These are phyloP conservation scores for Myiothlypis coronata DNA, from an alignment of 2,797 vertebrate genomes.

Conservation along the genomic window DNA sequence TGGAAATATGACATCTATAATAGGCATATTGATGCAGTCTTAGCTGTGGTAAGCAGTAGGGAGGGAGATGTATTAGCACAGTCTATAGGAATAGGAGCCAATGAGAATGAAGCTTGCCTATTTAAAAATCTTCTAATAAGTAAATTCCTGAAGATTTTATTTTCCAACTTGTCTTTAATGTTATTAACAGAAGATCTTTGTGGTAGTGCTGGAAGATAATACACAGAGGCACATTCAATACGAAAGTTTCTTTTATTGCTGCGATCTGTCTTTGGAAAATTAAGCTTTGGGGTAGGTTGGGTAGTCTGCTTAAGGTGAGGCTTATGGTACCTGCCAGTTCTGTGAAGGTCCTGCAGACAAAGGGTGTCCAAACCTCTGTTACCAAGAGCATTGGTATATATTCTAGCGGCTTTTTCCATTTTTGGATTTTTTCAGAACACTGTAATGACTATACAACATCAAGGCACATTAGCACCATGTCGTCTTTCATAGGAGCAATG, in stretches of 20 bases:
- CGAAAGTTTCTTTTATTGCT: not conserved
- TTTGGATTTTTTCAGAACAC: not conserved
- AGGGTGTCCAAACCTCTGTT: not conserved
- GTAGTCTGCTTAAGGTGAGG: not conserved
- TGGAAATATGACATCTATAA: slow-evolving; percentile 54
- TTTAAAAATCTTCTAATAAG: slow-evolving; percentile 13
- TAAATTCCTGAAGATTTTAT: not conserved
- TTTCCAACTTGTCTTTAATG: slow-evolving; percentile 12
- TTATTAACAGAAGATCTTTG: slow-evolving; percentile 18
- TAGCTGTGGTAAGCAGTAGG: not conserved
- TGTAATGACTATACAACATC: not conserved
- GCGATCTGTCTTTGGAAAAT: not conserved
- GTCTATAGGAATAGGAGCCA: not conserved
- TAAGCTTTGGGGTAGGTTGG: not conserved
- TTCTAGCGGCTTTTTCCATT: not conserved
- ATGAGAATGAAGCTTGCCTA: slow-evolving; percentile 21
- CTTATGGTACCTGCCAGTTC: not conserved
- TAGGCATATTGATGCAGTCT: slow-evolving; percentile 12
- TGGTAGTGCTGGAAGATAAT: not conserved
- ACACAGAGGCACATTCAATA: not conserved
- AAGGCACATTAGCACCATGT: not conserved
- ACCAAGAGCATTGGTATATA: not conserved
- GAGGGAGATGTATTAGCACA: not conserved
- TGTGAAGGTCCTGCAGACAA: not conserved
- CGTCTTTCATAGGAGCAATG: not conserved